Evolutionary conservation across 2,113 vertebrate genomes (phyloP), one percentile per base, ranked within the genome.

Genomic region (Mobula hypostoma): DNA sequence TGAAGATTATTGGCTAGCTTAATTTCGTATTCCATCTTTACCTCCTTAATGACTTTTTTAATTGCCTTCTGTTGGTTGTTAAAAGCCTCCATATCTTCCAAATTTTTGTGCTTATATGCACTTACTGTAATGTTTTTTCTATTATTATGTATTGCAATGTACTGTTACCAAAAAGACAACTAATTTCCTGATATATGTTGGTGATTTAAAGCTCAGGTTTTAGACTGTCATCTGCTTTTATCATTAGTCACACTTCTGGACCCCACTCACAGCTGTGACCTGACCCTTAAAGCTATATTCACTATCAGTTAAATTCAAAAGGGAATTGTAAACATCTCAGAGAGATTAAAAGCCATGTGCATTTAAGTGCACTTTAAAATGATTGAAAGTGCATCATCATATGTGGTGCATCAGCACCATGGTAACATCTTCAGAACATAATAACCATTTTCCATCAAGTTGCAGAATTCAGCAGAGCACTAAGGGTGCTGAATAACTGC

Each of bases 261-360:
- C 9, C 82, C 27, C 9, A 21, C 63, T 70, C 32, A 70, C 8
- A 15, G 66, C 63, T 68, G 29, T 66, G n/a, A 32, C 15, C 19
- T 36, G 66, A 36, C 66, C 36, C 70, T 92, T 48, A 74, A 92
- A 72, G 32, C n/a, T 2, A 36, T 21, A 19, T 66, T 91, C 14
- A 66, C 19, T 92, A 11, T 12, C 32, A 72, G 11, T 92, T 92
- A 70, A 92, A 72, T 92, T 92, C 72, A 48, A 92, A 70, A n/a
- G 58, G 58, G 48, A 29, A 88, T 14, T 88, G 58, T 17, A 7
- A 88, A 88, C 58, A 63, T 63, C 85, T 88, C 27, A 14, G 24
- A 3, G 58, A 63, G 83, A 87, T 87, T 87, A 87, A 87, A 87
- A 87, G 83, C 83, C 24, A 48, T 61, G 48, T 74, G 72, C 72